Percentiles rank a stretch among this genome's conserved stretches.
Conservation (phyloP, 2,888 invertebrate genomes). For the Pardosa pseudoannulata region DNA sequence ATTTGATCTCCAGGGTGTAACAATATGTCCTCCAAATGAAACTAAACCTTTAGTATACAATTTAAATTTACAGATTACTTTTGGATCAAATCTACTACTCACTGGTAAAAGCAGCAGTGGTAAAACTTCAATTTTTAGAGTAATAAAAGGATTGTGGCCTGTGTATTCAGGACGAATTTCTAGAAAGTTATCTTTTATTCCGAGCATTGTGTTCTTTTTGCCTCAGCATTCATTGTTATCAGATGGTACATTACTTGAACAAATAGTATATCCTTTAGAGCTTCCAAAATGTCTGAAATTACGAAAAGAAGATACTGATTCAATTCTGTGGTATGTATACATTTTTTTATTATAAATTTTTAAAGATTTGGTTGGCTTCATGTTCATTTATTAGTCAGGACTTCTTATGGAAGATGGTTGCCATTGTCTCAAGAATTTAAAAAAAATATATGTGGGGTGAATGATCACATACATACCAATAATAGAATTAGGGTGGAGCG, state of each 20-base stretch:
- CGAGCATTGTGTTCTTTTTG: conserved; percentile 79
- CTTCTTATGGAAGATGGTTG: too few relatives aligned
- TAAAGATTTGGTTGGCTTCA: too few relatives aligned
- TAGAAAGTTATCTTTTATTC: conserved; percentile 68
- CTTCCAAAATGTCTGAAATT: conserved; percentile 8
- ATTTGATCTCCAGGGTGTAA: conserved; percentile 54
- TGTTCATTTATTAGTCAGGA: too few relatives aligned
- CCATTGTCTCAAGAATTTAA: too few relatives aligned
- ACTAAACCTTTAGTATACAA: conserved; percentile 76
- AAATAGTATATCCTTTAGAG: conserved; percentile 70
- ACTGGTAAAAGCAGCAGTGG: conserved; percentile 81
- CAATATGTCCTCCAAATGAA: conserved; percentile 57
- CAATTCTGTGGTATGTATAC: conserved; percentile 3
- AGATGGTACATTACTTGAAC: conserved; percentile 78
- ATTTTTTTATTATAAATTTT: too few relatives aligned
- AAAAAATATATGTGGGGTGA: too few relatives aligned
- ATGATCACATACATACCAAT: too few relatives aligned
- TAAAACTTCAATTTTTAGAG: conserved; percentile 81
- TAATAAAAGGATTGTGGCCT: conserved; percentile 81
- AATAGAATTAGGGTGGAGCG: too few relatives aligned
- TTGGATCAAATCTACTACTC: conserved; percentile 80
- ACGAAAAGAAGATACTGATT: conserved; percentile 6
- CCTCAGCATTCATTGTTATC: conserved; percentile 81
- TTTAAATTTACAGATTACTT: conserved; percentile 78
- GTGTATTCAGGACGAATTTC: conserved; percentile 75